These are phyloP conservation scores for Epirrita christyi DNA, from an alignment of 2,888 invertebrate genomes.

Conservation along the genomic window DNA sequence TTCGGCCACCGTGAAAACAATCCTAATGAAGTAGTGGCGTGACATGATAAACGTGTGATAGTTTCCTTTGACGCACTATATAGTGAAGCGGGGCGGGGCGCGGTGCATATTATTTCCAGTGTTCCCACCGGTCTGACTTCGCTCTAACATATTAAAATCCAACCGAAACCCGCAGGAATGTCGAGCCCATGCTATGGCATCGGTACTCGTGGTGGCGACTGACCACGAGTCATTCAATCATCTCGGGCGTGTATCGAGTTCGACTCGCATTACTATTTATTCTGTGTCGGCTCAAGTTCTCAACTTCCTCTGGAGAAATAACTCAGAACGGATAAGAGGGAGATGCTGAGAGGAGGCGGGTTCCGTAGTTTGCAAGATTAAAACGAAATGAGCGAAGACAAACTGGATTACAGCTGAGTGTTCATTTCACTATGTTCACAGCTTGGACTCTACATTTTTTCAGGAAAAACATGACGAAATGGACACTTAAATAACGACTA, in stretches of 20 bases:
- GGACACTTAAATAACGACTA: too few species aligned
- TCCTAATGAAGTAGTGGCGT: too few species aligned
- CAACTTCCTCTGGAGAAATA: slow-evolving; percentile 26
- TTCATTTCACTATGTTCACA: neutral
- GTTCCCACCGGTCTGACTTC: neutral
- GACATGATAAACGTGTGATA: too few species aligned
- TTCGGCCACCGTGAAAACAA: too few species aligned
- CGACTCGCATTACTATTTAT: slow-evolving; percentile 4
- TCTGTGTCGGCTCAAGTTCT: slow-evolving; percentile 13
- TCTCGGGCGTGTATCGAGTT: slow-evolving; percentile 21
- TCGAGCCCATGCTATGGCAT: neutral
- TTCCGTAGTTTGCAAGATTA: neutral
- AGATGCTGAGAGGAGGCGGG: neutral
- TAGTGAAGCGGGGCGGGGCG: too few species aligned
- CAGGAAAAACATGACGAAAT: too few species aligned
- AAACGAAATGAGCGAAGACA: neutral
- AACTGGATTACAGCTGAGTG: neutral
- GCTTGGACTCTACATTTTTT: neutral
- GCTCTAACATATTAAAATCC: neutral
- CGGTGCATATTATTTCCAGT: neutral
- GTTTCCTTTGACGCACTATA: too few species aligned
- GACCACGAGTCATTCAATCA: slow-evolving; percentile 17
- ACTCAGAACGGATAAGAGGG: slow-evolving; percentile 5
- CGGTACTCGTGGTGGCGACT: neutral
- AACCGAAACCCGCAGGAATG: slow-evolving; percentile 13